Evolutionary conservation across 2,797 vertebrate species (phyloP).

Genomic region (Hozukius guyotensis): DNA sequence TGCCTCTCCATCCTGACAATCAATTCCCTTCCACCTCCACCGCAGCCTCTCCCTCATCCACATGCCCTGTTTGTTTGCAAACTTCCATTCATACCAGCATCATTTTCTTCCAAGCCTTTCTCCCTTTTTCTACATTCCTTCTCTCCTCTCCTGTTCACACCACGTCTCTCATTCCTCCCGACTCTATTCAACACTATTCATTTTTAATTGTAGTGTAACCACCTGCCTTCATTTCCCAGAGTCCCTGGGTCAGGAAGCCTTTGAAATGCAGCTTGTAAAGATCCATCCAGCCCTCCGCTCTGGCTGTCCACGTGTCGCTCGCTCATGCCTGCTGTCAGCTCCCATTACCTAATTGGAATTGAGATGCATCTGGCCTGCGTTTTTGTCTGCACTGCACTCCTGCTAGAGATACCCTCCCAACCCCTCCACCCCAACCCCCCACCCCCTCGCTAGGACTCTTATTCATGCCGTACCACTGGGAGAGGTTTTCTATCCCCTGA

Average conservation of each 20-base stretch:
- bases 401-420: constrained; percentile 31
- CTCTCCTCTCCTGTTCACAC: background rate
- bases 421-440: background rate
- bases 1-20: background rate
- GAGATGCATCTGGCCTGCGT: constrained; percentile 81
- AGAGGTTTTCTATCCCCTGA: constrained; percentile 18
- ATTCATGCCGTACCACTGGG: constrained; percentile 29
- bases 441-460: constrained; percentile 14
- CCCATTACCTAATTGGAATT: constrained; percentile 86
- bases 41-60: background rate
- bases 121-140: background rate
- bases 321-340: constrained; percentile 79
- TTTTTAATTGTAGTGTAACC: constrained; percentile 55
- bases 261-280: constrained; percentile 60
- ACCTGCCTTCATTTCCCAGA: constrained; percentile 44
- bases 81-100: background rate
- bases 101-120: background rate
- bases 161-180: background rate
- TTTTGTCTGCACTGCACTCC: constrained; percentile 70
- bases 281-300: constrained; percentile 35
- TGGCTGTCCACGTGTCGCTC: constrained; percentile 64
- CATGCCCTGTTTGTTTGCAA: background rate
- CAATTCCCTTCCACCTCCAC: background rate
- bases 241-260: constrained; percentile 56
- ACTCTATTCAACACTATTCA: constrained; percentile 14